Conservation (phyloP, 35 echinoderm and acorn worm genomes). For the Patiria miniata region DNA sequence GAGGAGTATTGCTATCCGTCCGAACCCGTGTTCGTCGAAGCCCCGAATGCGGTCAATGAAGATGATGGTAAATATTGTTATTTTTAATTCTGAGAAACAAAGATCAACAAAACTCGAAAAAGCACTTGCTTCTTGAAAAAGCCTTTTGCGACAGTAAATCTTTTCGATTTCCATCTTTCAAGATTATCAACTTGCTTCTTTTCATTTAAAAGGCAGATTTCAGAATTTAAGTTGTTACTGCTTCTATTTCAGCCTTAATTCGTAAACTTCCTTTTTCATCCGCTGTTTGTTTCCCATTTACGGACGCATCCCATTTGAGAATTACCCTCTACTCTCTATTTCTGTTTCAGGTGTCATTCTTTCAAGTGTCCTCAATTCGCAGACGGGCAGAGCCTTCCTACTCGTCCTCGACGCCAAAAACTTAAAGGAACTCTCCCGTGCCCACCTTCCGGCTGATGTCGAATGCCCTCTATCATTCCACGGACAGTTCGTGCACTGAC, state of each 20-base stretch:
- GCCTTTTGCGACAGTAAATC: neutral
- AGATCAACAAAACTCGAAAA: neutral
- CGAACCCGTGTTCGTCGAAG: constrained; percentile 85
- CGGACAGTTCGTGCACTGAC: constrained; percentile 66
- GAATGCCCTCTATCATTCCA: constrained; percentile 86
- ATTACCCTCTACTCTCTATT: neutral
- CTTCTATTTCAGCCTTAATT: too few species aligned
- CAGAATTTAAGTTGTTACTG: too few species aligned
- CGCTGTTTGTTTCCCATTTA: too few species aligned
- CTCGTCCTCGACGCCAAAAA: constrained; percentile 80
- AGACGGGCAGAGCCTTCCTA: constrained; percentile 72
- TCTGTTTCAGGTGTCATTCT: constrained; percentile 78
- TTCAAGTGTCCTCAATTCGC: constrained; percentile 79
- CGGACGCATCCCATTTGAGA: too few species aligned
- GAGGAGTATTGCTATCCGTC: constrained; percentile 83
- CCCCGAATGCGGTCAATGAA: constrained; percentile 75
- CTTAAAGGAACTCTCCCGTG: constrained; percentile 79
- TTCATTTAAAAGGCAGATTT: too few species aligned
- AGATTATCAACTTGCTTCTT: too few species aligned
- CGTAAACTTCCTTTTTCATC: too few species aligned
- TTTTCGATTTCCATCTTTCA: neutral
- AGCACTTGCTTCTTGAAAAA: neutral
- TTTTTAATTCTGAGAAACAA: neutral
- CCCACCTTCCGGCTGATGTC: constrained; percentile 77
- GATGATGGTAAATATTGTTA: constrained; percentile 87